Conservation (phyloP, 2,113 vertebrate species). For the Sinocyclocheilus anophthalmus region DNA sequence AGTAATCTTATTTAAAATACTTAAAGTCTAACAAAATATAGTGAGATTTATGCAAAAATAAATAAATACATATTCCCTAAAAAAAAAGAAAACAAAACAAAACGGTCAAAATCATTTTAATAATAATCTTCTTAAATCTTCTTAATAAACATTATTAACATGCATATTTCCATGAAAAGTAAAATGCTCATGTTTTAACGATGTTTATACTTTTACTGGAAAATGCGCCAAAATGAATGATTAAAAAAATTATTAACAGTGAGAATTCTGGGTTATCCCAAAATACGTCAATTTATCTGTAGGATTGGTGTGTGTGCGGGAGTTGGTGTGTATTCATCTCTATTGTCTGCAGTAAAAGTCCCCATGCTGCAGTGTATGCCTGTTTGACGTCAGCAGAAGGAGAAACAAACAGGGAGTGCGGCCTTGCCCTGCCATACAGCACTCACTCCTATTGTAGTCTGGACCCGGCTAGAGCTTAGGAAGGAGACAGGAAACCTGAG, state of each 20-base stretch:
- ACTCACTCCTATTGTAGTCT: constrained; percentile 82
- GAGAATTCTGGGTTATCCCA: background rate
- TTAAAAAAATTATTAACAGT: background rate
- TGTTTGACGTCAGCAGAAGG: constrained; percentile 65
- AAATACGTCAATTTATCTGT: background rate
- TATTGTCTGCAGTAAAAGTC: constrained; percentile 48
- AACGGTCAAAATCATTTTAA: background rate
- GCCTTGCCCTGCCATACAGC: constrained; percentile 67
- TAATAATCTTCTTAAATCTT: background rate
- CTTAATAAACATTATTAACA: background rate
- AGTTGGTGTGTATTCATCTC: constrained; percentile 37
- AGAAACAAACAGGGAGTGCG: constrained; percentile 69
- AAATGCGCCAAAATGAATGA: background rate
- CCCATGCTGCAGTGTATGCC: constrained; percentile 43
- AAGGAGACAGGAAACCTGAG: constrained; percentile 96
- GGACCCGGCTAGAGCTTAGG: constrained; percentile 80
- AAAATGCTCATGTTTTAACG: background rate
- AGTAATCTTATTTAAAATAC: background rate
- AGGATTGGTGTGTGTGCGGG: background rate
- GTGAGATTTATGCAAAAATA: background rate
- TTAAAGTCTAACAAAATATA: background rate
- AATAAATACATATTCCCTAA: background rate
- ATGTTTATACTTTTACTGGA: background rate
- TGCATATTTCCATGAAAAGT: background rate
- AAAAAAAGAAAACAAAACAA: background rate